Percentiles rank a stretch among this genome's conserved stretches.
Conservation (phyloP, 2,888 invertebrate genomes). For the Adelognathus sp. region DNA sequence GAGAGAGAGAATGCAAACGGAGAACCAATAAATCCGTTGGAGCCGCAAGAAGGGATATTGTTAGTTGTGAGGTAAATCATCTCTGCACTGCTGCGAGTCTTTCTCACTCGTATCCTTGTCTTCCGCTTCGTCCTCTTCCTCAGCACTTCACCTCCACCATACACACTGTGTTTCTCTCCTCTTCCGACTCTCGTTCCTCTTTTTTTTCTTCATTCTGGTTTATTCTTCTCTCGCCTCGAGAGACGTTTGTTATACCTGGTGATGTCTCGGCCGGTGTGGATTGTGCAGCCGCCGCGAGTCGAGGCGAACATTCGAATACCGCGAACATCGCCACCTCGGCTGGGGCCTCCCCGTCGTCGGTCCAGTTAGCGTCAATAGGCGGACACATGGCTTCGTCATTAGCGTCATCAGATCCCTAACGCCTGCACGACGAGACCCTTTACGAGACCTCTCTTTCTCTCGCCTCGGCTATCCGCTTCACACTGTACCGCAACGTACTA, state of each 20-base stretch:
- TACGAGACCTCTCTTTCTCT: conserved; percentile 10
- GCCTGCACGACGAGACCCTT: conserved; percentile 61
- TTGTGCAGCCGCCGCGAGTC: neutral
- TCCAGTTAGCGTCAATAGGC: conserved; percentile 74
- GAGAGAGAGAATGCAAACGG: conserved; percentile 62
- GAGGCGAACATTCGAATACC: conserved; percentile 41
- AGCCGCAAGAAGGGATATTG: conserved; percentile 77
- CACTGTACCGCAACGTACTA: neutral
- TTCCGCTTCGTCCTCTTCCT: conserved; percentile 27
- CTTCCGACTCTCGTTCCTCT: conserved; percentile 59
- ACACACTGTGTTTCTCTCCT: conserved; percentile 7
- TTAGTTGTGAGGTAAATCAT: conserved; percentile 80
- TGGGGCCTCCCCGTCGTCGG: conserved; percentile 50
- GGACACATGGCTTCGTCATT: conserved; percentile 75
- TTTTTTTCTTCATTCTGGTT: conserved; percentile 31
- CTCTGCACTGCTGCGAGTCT: conserved; percentile 68
- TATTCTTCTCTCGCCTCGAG: conserved; percentile 52
- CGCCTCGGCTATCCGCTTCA: neutral
- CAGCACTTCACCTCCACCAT: conserved; percentile 19
- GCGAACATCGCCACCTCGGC: conserved; percentile 57
- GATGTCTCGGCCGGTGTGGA: conserved; percentile 9
- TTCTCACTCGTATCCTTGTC: conserved; percentile 65
- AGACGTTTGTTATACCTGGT: conserved; percentile 57
- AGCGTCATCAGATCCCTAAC: conserved; percentile 74
- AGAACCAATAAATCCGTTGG: conserved; percentile 78